phyloP scores from a whole-genome alignment of 2,113 vertebrate species.

The Pygoscelis adeliae region DNA sequence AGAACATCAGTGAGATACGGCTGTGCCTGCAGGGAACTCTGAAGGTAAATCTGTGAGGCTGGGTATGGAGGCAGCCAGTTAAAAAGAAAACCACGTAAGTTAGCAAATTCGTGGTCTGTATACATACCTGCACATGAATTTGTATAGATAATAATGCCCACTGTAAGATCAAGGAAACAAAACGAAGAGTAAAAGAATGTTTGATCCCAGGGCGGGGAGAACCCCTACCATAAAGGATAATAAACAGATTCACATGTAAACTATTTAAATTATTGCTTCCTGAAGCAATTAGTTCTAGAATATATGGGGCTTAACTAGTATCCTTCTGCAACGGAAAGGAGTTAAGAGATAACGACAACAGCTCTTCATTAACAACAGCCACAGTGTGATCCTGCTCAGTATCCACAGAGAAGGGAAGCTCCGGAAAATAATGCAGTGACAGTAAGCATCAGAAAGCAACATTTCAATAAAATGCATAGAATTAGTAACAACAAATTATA shows the following conservation, averaged over 20 bases:
- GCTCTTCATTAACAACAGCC: not conserved
- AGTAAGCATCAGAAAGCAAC: not conserved
- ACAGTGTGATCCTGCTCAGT: accelerated
- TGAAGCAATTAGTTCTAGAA: not conserved
- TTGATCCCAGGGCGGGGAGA: not conserved
- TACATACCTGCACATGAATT: accelerated
- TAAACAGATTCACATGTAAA: not conserved
- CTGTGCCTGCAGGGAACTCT: not conserved
- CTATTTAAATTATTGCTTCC: not conserved
- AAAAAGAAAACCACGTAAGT: not conserved
- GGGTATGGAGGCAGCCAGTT: too few relatives aligned
- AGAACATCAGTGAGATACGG: accelerated
- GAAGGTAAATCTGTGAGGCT: not conserved
- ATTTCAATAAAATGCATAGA: accelerated
- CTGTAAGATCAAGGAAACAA: not conserved
- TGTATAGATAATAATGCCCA: not conserved
- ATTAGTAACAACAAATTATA: too few relatives aligned
- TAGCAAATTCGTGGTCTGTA: not conserved
- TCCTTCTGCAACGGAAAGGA: not conserved
- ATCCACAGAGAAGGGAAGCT: not conserved
- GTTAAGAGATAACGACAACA: accelerated
- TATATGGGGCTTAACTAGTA: accelerated
- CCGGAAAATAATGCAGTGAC: accelerated
- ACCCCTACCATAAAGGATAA: not conserved
- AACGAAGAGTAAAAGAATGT: accelerated